Evolutionary conservation across 2,113 vertebrate species (phyloP), one percentile per base, ranked within the genome.

Genomic region (Megalops atlanticus): DNA sequence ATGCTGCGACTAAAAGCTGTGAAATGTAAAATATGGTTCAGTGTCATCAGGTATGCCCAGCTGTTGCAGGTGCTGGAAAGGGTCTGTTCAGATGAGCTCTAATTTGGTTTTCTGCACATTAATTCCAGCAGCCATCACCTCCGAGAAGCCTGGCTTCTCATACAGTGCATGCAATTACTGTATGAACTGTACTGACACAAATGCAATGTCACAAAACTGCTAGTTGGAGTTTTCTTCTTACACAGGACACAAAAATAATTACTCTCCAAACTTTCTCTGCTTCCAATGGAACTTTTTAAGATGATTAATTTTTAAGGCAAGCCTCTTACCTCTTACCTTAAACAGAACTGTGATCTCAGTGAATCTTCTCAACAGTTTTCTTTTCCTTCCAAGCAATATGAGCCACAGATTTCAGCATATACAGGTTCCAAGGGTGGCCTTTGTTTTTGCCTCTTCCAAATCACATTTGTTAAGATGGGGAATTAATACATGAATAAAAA

Each of bases 1-100:
- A 58, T 49, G 2, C 27, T 47, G 70, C 33, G 33, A 80, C 54
- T 43, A 64, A 70, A 45, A 47, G 21, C 43, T 11, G 36, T 54
- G 79, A 80, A 73, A 80, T 40, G 7, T 39, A 70, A 74, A 54
- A 73, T 38, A 38, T 27, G 43, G 72, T 35, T 64, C 41, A 21
- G 16, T 36, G 16, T 70, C 41, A 41, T 79, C 16, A 72, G 68
- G 78, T 49, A 47, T 16, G 36, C 45, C 43, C 79, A 52, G 79
- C 33, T 74, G 43, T 45, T n/a, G 79, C 16, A 36, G 41, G 35
- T 31, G 79, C 45, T 31, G 45, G 24, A 80, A 72, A 16, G 33
- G 31, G 8, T 11, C 24, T 64, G 58, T 64, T 2, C 2, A 31
- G 12, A 24, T 64, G 58, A 64, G 31, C n/a, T 10, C 0, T 31